Percentiles rank a stretch among this genome's conserved stretches.
Evolutionary conservation across 2,113 vertebrate species (phyloP).

Genomic region (Uria lomvia): DNA sequence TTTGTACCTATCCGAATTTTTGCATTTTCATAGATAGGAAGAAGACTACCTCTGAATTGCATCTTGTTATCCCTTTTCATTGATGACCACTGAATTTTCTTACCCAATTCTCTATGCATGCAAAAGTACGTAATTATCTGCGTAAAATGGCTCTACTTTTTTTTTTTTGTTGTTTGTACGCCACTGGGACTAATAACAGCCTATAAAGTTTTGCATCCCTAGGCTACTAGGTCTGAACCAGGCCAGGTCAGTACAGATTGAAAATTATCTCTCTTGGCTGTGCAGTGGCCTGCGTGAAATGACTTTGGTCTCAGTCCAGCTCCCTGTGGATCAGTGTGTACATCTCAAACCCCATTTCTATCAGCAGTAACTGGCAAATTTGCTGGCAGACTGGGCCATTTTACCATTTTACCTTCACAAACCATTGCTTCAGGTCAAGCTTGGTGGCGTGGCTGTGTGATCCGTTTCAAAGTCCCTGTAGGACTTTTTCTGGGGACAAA

Average conservation of each 20-base stretch:
- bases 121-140: neutral
- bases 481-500: neutral
- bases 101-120: neutral
- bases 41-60: neutral
- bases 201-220: neutral
- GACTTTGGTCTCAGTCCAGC: constrained; percentile 40
- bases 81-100: neutral
- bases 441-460: neutral
- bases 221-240: neutral
- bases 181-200: neutral
- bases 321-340: neutral
- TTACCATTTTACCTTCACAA: constrained; percentile 28
- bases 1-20: neutral
- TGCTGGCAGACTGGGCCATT: constrained; percentile 12
- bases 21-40: neutral
- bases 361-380: constrained; percentile 2
- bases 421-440: constrained; percentile 6
- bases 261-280: neutral
- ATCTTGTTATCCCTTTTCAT: neutral
- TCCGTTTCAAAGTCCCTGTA: neutral
- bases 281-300: neutral
- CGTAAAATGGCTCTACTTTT: neutral
- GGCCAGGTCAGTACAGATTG: neutral
- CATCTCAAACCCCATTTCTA: neutral
- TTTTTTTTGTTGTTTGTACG: neutral